Conservation (phyloP, 2,113 vertebrate genomes). For the Electrona antarctica region DNA sequence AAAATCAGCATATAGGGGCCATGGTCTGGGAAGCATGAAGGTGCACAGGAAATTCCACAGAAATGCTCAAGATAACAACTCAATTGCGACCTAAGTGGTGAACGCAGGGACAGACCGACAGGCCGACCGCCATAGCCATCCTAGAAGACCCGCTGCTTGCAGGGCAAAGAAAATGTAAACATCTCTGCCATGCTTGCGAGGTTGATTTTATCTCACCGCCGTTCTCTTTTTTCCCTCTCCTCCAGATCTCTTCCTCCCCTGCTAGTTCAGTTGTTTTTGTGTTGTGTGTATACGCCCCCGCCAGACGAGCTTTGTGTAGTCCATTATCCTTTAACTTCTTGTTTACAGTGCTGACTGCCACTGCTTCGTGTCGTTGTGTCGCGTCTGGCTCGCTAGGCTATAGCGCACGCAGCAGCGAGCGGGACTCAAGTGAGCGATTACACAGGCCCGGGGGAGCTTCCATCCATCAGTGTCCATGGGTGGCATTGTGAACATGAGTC, state of each 20-base stretch:
- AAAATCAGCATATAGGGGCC: too few species aligned
- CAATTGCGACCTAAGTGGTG: too few species aligned
- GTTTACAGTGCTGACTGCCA: background rate
- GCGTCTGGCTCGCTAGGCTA: background rate
- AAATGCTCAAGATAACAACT: too few species aligned
- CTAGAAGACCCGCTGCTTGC: background rate
- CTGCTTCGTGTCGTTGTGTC: background rate
- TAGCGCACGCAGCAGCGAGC: background rate
- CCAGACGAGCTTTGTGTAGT: background rate
- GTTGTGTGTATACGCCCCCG: background rate
- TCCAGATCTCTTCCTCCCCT: background rate
- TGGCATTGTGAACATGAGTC: background rate
- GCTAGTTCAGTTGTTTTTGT: too few species aligned
- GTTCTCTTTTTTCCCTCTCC: too few species aligned
- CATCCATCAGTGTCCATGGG: background rate
- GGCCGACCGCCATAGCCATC: too few species aligned
- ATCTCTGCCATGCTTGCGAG: background rate
- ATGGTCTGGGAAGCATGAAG: too few species aligned
- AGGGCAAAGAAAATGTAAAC: background rate
- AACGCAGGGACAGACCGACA: too few species aligned
- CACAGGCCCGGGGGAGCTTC: background rate
- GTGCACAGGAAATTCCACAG: too few species aligned
- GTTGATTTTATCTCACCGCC: too few species aligned
- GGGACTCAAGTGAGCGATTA: background rate
- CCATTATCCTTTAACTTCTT: background rate